Evolutionary conservation across 2,113 vertebrate genomes (phyloP), one percentile per base, ranked within the genome.

Genomic region (Nicator chloris): DNA sequence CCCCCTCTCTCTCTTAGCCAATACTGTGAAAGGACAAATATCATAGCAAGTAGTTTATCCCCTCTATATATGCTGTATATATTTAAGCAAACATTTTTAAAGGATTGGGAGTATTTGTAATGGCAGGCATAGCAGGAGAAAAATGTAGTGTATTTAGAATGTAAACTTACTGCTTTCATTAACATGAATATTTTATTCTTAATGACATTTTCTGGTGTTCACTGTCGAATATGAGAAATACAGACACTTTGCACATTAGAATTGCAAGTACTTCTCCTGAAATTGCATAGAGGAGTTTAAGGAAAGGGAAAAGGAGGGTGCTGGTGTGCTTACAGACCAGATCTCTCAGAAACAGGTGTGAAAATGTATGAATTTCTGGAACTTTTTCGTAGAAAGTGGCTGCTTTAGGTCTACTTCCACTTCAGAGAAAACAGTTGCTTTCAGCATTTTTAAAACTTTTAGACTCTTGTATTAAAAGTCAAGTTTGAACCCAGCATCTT

Each of bases 21-120:
- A 30, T 92, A 75, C 76, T 92, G 76, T 80, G 63, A 64, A 92
- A 95, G 87, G 77, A 94, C 85, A 91, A 91, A 81, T 94, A 92
- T 20, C 80, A 51, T 39, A 76, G 61, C 66, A 88, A 76, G 82
- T 44, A 75, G 42, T 92, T 92, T 95, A 64, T 95, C 65, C 65
- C 57, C 60, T 85, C 83, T 69, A 26, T 89, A 68, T 76, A 37
- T 81, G 27, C 40, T 71, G 54, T 57, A 27, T 83, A 30, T 86
- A 79, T 81, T 72, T 92, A 86, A 89, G 49, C 42, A 95, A 81
- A 87, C 17, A 42, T 88, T 94, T 84, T 73, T 87, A 90, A 80
- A 72, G 64, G 50, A 57, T 73, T 84, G 56, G 21, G 51, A 92
- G 65, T 31, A n/a, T 85, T 89, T 95, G 49, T 89, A 85, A 84